Conservation (phyloP, 2,888 invertebrate species). For the Dynastes hyllus region DNA sequence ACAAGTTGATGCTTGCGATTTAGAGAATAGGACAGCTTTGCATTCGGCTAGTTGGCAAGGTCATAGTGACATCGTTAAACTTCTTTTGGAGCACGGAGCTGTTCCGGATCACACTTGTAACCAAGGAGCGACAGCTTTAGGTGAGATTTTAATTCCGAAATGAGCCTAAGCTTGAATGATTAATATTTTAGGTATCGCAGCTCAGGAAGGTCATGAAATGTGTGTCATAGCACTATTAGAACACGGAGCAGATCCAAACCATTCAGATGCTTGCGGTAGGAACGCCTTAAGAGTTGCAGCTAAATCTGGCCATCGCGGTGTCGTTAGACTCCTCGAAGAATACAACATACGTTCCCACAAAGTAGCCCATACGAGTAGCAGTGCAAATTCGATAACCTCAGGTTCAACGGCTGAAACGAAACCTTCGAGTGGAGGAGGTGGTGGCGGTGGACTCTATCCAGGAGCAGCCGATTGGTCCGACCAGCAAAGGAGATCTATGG, state of each 20-base stretch:
- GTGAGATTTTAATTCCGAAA: slow-evolving; percentile 67
- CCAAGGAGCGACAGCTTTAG: slow-evolving; percentile 95
- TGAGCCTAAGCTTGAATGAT: neutral
- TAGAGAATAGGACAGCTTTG: slow-evolving; percentile 90
- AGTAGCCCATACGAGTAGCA: slow-evolving; percentile 67
- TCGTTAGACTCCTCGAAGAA: slow-evolving; percentile 85
- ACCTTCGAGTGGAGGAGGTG: slow-evolving; percentile 68
- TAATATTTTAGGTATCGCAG: slow-evolving; percentile 84
- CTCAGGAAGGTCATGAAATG: slow-evolving; percentile 96
- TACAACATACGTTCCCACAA: slow-evolving; percentile 70
- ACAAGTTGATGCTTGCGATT: slow-evolving; percentile 90
- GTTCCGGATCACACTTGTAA: slow-evolving; percentile 92
- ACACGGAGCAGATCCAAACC: slow-evolving; percentile 89
- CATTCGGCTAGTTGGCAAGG: slow-evolving; percentile 98
- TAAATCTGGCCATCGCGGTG: slow-evolving; percentile 91
- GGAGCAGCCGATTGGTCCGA: slow-evolving; percentile 71
- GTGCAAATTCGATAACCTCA: slow-evolving; percentile 70
- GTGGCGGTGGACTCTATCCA: slow-evolving; percentile 69
- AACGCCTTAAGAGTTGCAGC: slow-evolving; percentile 92
- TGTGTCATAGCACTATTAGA: slow-evolving; percentile 89
- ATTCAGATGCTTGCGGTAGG: slow-evolving; percentile 90
- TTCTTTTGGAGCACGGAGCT: slow-evolving; percentile 87
- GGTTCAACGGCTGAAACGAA: slow-evolving; percentile 77
- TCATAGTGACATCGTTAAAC: slow-evolving; percentile 86
- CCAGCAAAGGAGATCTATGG: slow-evolving; percentile 73